Conservation (phyloP, 92 coral and sea anemone genomes). For the Paramuricea clavata region DNA sequence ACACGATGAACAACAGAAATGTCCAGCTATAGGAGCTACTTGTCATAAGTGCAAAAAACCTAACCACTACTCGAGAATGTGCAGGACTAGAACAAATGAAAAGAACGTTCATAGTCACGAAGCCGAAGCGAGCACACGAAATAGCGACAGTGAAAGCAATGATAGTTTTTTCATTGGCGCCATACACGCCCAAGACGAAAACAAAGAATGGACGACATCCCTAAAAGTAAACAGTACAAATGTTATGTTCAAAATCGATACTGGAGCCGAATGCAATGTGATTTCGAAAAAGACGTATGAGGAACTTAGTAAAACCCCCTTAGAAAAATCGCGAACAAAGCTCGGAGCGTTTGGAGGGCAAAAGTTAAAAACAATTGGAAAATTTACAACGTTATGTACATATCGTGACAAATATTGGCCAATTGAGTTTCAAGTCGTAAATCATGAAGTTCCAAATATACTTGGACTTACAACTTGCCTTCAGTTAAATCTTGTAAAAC, state of each 20-base stretch:
- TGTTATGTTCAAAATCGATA: slow-evolving; percentile 8
- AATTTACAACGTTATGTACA: not conserved
- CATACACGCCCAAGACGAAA: not conserved
- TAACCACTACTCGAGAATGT: slow-evolving; percentile 3
- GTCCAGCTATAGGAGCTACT: not conserved
- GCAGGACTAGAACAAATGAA: not conserved
- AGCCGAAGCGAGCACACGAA: not conserved
- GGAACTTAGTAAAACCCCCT: not conserved
- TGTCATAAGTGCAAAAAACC: slow-evolving; percentile 19
- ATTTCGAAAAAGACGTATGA: slow-evolving; percentile 5
- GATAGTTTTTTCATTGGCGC: slow-evolving; percentile 18
- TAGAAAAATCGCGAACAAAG: not conserved
- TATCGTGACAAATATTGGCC: not conserved
- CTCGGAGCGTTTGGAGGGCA: slow-evolving; percentile 31
- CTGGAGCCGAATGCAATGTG: slow-evolving; percentile 27
- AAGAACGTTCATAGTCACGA: not conserved
- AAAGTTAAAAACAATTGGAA: slow-evolving; percentile 10
- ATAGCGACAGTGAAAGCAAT: not conserved
- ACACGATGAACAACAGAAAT: not conserved
- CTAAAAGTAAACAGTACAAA: not conserved
- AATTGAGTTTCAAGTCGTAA: slow-evolving; percentile 34
- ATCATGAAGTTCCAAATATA: slow-evolving; percentile 2
- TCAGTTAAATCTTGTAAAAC: slow-evolving; percentile 7
- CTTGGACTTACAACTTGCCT: slow-evolving; percentile 8
- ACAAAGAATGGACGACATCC: slow-evolving; percentile 8